Percentiles rank a stretch among this genome's conserved stretches.
These are phyloP conservation scores for Helicoverpa assulta DNA, from an alignment of 2,888 invertebrate species.

Conservation along the genomic window DNA sequence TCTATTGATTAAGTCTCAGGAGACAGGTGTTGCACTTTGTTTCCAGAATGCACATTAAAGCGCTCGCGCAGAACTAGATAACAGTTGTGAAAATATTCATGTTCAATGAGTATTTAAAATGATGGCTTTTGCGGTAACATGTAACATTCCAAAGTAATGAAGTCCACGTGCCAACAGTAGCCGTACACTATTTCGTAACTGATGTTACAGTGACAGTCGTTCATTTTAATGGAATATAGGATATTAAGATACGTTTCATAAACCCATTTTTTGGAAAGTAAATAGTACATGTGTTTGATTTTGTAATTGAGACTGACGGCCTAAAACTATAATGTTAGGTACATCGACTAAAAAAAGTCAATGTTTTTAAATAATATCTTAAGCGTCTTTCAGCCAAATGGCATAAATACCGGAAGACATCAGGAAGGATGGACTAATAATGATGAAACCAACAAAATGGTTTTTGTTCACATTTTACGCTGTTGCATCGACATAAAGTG, in stretches of 20 bases:
- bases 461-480: slow-evolving; percentile 63
- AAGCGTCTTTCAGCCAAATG: slow-evolving; percentile 47
- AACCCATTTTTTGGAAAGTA: no score
- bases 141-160: background rate
- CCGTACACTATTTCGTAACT: no score
- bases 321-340: no score
- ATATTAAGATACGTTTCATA: no score
- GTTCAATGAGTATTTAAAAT: background rate
- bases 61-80: slow-evolving; percentile 46
- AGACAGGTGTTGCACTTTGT: slow-evolving; percentile 81
- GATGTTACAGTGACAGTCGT: no score
- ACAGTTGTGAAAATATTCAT: slow-evolving; percentile 25
- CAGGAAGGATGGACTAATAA: slow-evolving; percentile 63
- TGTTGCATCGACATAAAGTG: slow-evolving; percentile 43
- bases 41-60: slow-evolving; percentile 31
- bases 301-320: no score
- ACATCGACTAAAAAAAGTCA: background rate
- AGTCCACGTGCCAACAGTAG: background rate
- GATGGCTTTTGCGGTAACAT: background rate
- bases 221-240: no score
- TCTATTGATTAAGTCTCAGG: slow-evolving; percentile 84
- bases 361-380: slow-evolving; percentile 15
- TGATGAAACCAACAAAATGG: slow-evolving; percentile 52
- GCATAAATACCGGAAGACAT: slow-evolving; percentile 63
- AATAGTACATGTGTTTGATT: no score